Conservation (phyloP, 2,113 vertebrate genomes). For the Nibea coibor region DNA sequence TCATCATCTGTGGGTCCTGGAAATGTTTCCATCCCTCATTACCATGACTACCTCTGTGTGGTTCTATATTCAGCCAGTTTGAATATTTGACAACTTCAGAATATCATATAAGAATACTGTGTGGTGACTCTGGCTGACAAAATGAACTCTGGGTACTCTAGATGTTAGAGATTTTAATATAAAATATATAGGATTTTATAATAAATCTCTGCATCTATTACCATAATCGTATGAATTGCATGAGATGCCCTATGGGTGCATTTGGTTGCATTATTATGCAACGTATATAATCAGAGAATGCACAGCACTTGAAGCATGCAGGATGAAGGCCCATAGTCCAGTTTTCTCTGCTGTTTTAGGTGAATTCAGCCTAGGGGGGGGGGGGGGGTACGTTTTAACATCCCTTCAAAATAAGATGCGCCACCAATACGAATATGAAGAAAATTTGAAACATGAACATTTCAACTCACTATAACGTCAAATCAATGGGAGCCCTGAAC, state of each 20-base stretch:
- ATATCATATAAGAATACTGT: neutral
- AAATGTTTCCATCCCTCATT: conserved; percentile 2
- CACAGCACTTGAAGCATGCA: no score
- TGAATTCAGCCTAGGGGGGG: no score
- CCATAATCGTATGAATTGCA: neutral
- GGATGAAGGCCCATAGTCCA: no score
- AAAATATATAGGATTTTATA: neutral
- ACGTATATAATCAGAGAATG: neutral
- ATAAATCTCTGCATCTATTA: neutral
- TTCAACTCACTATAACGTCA: no score
- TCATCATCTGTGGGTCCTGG: neutral
- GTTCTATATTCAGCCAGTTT: neutral
- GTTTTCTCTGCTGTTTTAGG: no score
- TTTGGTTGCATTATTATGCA: neutral
- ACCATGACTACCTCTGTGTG: neutral
- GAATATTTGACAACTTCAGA: neutral
- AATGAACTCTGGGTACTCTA: neutral
- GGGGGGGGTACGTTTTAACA: no score
- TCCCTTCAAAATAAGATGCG: no score
- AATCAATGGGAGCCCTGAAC: no score
- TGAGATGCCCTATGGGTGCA: neutral
- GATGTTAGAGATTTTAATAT: neutral
- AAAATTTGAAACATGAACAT: no score
- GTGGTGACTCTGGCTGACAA: neutral
- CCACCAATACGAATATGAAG: no score